Percentiles rank a stretch among this genome's conserved stretches.
Evolutionary conservation across 2,113 vertebrate genomes (phyloP).

Genomic region (Synchiropus splendidus): DNA sequence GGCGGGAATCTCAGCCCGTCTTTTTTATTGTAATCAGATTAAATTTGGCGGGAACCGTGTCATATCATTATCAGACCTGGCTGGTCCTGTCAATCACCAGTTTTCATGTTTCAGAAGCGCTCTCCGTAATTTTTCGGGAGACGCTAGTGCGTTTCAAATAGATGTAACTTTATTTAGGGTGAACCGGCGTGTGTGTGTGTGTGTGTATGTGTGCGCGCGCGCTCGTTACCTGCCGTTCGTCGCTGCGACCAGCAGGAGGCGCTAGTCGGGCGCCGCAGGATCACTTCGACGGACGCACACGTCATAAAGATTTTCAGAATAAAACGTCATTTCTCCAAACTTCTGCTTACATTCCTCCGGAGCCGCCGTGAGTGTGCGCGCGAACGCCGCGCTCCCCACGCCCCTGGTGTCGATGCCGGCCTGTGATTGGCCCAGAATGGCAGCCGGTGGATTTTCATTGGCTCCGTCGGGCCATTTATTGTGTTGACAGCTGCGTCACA

Average conservation of each 20-base stretch:
- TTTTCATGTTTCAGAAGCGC: too few species aligned
- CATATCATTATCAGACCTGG: too few species aligned
- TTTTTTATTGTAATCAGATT: too few species aligned
- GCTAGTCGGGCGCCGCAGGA: constrained; percentile 52
- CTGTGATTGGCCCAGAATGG: constrained; percentile 56
- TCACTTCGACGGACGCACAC: too few species aligned
- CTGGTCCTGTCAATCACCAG: too few species aligned
- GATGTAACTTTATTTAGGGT: constrained; percentile 1
- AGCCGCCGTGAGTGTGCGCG: constrained; percentile 23
- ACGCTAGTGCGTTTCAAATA: too few species aligned
- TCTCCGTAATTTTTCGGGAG: too few species aligned
- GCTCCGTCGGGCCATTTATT: constrained; percentile 93
- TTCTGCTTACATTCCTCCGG: too few species aligned
- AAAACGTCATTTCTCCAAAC: too few species aligned
- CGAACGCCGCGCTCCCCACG: constrained; percentile 62
- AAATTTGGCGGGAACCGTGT: too few species aligned
- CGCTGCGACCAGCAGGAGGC: constrained; percentile 55
- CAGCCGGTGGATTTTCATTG: constrained; percentile 85
- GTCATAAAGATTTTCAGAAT: too few species aligned
- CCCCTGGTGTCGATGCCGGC: constrained; percentile 82
- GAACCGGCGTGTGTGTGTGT: constrained; percentile 4
- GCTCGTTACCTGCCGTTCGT: not conserved
- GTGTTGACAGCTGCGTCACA: constrained; percentile 95
- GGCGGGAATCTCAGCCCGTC: too few species aligned
- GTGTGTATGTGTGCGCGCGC: not conserved